phyloP scores from a whole-genome alignment of 2,797 vertebrate species.

The Paramormyrops hopkinsi region DNA sequence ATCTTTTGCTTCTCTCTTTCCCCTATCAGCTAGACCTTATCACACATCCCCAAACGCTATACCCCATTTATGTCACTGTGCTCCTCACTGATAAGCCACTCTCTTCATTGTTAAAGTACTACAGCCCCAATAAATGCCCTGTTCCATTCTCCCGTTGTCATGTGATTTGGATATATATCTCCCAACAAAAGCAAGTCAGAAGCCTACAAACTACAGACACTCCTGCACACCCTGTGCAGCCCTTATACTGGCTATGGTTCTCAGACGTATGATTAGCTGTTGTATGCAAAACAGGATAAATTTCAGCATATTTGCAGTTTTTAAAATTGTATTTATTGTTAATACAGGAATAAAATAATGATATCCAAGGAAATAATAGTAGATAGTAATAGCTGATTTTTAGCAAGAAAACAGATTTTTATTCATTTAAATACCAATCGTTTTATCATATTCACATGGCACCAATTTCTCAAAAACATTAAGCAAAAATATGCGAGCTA shows the following conservation, averaged over 20 bases:
- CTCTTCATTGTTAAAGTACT: background rate
- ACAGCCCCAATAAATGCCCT: background rate
- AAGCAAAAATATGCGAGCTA: background rate
- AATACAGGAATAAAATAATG: background rate
- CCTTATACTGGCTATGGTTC: background rate
- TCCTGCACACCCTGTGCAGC: background rate
- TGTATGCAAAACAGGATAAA: background rate
- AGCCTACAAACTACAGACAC: background rate
- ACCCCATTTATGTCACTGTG: background rate
- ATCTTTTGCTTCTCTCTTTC: background rate
- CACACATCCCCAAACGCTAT: background rate
- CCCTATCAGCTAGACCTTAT: background rate
- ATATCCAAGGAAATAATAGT: background rate
- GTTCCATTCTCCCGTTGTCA: background rate
- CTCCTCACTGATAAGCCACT: background rate
- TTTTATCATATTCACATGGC: background rate
- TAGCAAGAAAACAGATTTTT: background rate
- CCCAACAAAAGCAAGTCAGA: background rate
- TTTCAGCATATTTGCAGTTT: background rate
- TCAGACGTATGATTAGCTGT: background rate
- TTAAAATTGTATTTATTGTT: background rate
- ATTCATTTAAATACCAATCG: background rate
- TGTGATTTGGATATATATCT: background rate
- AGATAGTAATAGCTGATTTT: background rate
- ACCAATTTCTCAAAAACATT: background rate